A percentile compares a stretch with the other conserved stretches of the same genome.
These are phyloP conservation scores for Melanerpes formicivorus DNA, from an alignment of 2,113 vertebrate species.

Conservation along the genomic window DNA sequence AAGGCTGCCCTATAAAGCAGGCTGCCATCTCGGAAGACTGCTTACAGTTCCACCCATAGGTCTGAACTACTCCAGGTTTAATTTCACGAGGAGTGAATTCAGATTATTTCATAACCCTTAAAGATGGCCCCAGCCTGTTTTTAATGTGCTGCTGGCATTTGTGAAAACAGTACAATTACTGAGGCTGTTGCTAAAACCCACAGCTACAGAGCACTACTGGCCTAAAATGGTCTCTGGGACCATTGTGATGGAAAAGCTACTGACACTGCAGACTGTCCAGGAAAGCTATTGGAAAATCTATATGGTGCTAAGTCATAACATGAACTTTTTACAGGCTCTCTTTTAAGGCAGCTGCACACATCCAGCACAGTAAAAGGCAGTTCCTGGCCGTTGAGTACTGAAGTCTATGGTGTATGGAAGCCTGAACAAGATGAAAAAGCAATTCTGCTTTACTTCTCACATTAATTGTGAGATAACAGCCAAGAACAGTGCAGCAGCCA, in stretches of 20 bases:
- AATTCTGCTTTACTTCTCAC: conserved; percentile 5
- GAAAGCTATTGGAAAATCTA: conserved; percentile 64
- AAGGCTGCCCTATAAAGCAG: conserved; percentile 58
- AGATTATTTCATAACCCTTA: conserved; percentile 69
- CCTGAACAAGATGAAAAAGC: conserved; percentile 24
- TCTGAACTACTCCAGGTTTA: conserved; percentile 61
- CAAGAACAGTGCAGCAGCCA: background rate
- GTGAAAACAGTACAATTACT: conserved; percentile 67
- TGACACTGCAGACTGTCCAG: conserved; percentile 60
- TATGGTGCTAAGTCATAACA: conserved; percentile 47
- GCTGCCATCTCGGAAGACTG: conserved; percentile 65
- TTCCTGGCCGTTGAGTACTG: background rate
- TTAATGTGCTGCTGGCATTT: conserved; percentile 66
- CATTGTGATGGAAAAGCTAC: conserved; percentile 64
- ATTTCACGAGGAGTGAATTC: conserved; percentile 69
- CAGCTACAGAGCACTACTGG: conserved; percentile 30
- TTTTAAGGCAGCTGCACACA: conserved; percentile 36
- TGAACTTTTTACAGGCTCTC: conserved; percentile 35
- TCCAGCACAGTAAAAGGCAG: conserved; percentile 2
- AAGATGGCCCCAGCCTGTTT: conserved; percentile 64
- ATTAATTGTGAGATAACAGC: conserved; percentile 21
- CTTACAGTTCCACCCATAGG: conserved; percentile 55
- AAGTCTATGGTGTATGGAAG: background rate
- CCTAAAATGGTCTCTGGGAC: conserved; percentile 67
- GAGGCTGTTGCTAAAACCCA: conserved; percentile 66